These are phyloP conservation scores for Cryptocephalus moraei DNA, from an alignment of 2,888 invertebrate genomes.

Conservation along the genomic window DNA sequence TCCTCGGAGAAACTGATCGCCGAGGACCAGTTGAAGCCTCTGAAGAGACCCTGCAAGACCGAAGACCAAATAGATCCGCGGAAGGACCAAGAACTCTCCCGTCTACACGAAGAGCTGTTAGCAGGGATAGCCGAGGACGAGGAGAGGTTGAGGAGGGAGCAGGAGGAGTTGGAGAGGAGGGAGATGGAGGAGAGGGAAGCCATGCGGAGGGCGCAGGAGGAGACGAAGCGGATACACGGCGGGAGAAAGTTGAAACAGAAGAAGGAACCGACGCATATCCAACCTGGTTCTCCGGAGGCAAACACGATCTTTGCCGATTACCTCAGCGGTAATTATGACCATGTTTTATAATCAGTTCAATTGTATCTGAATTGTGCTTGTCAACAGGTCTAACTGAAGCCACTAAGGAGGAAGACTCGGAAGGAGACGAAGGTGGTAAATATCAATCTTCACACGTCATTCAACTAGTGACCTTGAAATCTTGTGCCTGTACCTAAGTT, in stretches of 20 bases:
- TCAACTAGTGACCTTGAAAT: too few species aligned
- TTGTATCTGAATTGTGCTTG: background rate
- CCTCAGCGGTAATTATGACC: background rate
- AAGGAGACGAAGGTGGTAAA: background rate
- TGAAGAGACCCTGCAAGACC: too few species aligned
- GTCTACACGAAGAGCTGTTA: too few species aligned
- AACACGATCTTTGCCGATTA: constrained; percentile 4
- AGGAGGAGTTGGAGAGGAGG: too few species aligned
- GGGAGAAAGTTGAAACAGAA: background rate
- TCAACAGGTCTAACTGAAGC: background rate
- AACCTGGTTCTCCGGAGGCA: constrained; percentile 7
- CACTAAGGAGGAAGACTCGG: background rate
- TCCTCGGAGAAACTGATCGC: constrained; percentile 7
- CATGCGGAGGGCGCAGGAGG: background rate
- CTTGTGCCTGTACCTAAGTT: too few species aligned
- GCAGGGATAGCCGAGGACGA: too few species aligned
- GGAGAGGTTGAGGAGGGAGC: too few species aligned
- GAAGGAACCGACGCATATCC: constrained; percentile 3
- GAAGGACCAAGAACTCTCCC: too few species aligned
- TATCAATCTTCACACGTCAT: background rate
- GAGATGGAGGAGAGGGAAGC: background rate
- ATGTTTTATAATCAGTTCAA: constrained; percentile 1
- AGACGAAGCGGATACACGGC: background rate
- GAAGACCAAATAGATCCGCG: too few species aligned
- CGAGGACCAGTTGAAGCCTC: too few species aligned